These are phyloP conservation scores for Drosophila nasuta DNA, from an alignment of 1,140 invertebrate genomes.

Conservation along the genomic window DNA sequence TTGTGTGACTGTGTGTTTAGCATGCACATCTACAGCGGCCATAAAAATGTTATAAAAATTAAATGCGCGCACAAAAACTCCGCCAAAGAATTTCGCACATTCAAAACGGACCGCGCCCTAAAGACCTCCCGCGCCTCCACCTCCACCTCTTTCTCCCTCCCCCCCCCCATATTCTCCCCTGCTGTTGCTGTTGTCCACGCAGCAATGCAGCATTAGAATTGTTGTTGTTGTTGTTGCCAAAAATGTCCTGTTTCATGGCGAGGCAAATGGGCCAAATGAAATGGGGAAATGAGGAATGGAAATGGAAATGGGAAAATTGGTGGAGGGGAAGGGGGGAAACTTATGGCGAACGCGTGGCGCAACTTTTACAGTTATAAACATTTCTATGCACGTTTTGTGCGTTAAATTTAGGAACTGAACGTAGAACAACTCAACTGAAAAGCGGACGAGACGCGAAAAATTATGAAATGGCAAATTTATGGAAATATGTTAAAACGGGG, in stretches of 20 bases:
- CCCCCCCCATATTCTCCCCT: neutral
- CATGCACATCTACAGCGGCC: slow-evolving; percentile 55
- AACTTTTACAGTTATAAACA: slow-evolving; percentile 72
- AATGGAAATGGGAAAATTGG: slow-evolving; percentile 2
- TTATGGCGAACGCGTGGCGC: slow-evolving; percentile 69
- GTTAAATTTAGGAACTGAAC: slow-evolving; percentile 57
- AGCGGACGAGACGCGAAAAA: slow-evolving; percentile 17
- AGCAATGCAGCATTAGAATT: slow-evolving; percentile 5
- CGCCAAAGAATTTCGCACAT: slow-evolving; percentile 67
- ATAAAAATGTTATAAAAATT: slow-evolving; percentile 83
- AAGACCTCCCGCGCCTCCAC: neutral
- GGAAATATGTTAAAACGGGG: slow-evolving; percentile 41
- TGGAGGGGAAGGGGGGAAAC: neutral
- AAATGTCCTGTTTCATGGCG: slow-evolving; percentile 62
- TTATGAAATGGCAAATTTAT: slow-evolving; percentile 52
- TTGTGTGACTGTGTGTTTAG: slow-evolving; percentile 36
- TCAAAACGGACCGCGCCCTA: slow-evolving; percentile 31
- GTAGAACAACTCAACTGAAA: slow-evolving; percentile 22
- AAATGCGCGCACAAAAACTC: slow-evolving; percentile 57
- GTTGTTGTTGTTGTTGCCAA: slow-evolving; percentile 60
- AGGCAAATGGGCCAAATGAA: slow-evolving; percentile 8
- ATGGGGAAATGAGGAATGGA: slow-evolving; percentile 1
- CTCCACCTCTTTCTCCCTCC: neutral
- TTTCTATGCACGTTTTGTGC: slow-evolving; percentile 71
- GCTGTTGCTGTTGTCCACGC: neutral